Base-by-base conservation (phyloP, 2,113 vertebrate species). In the Pterophyllum scalare region DNA sequence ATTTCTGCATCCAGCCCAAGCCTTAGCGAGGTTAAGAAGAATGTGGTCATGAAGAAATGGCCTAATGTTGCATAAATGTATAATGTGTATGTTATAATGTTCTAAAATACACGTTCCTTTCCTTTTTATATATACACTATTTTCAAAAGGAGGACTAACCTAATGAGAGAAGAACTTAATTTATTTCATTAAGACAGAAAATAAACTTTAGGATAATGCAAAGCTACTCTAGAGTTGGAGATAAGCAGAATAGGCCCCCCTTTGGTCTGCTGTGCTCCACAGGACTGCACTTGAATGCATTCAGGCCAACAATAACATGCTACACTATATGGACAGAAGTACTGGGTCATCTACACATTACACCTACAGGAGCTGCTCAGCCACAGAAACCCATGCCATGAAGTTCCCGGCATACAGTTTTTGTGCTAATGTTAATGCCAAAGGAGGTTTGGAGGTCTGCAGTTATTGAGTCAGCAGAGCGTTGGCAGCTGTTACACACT, bases 271-370 rank as follows among this genome's bases (percentile, higher is more conserved):
- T 58, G 9, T 49, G 38, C 26, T 52, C n/a, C 49, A 59, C n/a
- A 81, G 64, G 24, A 60, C 6, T 11, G 33, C 59, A 38, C 52
- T 15, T 12, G 58, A 59, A 46, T 82, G 33, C 52, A 82, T 80
- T 82, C 81, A 74, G 57, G 61, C 56, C 33, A 38, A 70, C 59
- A 56, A 22, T 57, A 28, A 81, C 19, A 28, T 28, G 28, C 40
- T 49, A 24, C 7, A 43, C 24, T 67, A 46, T 67, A 40, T 46
- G 22, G 14, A 67, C 38, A 67, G 26, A 46, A 46, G 40, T 26
- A 2, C 13, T 6, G 15, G 17, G 64, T 8, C 64, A 67, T 46
- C 64, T 26, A 40, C 5, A 67, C 43, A 67, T 67, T 46, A 46
- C 7, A 67, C 22, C 14, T 43, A 43, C 13, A 43, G 38, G 14